Evolutionary conservation across 2,888 invertebrate species (phyloP).

Genomic region (Cheilosia urbana): DNA sequence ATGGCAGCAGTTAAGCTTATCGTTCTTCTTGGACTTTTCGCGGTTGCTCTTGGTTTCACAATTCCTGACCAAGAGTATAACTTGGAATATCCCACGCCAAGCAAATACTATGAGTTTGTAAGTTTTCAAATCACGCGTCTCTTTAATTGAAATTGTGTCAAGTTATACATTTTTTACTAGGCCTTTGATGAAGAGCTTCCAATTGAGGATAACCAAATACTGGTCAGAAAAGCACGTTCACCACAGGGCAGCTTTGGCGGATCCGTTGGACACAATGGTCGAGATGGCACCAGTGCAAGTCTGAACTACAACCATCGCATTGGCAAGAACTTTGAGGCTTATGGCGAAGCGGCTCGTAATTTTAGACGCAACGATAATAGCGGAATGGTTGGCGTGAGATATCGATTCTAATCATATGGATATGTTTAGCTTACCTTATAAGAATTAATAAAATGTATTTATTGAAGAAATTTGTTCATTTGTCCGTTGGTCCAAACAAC

Average conservation of each 20-base stretch:
- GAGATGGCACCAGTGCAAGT: neutral
- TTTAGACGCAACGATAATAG: neutral
- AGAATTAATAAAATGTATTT: neutral
- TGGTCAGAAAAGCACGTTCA: neutral
- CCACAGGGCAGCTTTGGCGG: neutral
- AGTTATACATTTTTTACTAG: neutral
- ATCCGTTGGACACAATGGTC: neutral
- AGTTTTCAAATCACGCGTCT: neutral
- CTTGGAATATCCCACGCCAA: neutral
- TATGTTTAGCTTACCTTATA: neutral
- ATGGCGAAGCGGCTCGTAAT: neutral
- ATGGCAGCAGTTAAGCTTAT: neutral
- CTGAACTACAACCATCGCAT: neutral
- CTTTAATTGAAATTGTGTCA: neutral
- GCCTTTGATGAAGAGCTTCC: neutral
- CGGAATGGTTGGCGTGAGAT: neutral
- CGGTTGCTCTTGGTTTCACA: neutral
- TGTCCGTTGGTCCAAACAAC: no score
- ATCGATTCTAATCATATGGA: neutral
- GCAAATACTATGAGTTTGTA: slow-evolving; percentile 2
- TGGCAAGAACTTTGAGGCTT: neutral
- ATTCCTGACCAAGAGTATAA: neutral
- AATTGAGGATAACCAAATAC: neutral
- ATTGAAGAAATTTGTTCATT: neutral
- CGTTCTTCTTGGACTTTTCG: neutral